Evolutionary conservation across 1,140 invertebrate species (phyloP).

Genomic region (Callitettix versicolor): DNA sequence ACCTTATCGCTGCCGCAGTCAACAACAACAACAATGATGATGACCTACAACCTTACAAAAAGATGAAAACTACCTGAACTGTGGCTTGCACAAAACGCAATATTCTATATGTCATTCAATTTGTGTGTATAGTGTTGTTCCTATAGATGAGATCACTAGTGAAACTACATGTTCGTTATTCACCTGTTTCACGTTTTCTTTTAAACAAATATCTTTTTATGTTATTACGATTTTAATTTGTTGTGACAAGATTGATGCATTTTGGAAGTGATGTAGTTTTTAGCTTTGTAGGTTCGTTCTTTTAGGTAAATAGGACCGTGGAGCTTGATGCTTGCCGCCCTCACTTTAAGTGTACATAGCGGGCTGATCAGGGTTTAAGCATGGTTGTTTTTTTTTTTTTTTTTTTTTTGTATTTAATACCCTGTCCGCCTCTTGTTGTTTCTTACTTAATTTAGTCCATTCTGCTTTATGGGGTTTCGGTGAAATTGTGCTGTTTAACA

Average conservation of each 20-base stretch:
- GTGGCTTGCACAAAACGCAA: not conserved
- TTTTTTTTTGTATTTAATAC: conserved; percentile 15
- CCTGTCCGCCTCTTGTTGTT: not conserved
- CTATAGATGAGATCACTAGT: conserved; percentile 13
- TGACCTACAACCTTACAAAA: conserved; percentile 69
- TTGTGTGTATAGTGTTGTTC: conserved; percentile 17
- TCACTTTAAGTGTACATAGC: conserved; percentile 18
- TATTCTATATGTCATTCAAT: conserved; percentile 9
- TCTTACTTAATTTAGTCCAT: conserved; percentile 7
- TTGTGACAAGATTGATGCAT: conserved; percentile 15
- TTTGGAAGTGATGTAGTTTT: conserved; percentile 10
- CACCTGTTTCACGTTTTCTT: conserved; percentile 8
- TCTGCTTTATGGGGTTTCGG: conserved; percentile 11
- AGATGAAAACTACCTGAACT: conserved; percentile 74
- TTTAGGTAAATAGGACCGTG: conserved; percentile 7
- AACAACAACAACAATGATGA: conserved; percentile 42
- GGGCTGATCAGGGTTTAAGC: conserved; percentile 15
- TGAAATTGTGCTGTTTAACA: not conserved
- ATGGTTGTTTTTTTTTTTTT: too few relatives aligned
- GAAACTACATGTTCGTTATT: conserved; percentile 7
- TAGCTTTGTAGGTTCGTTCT: conserved; percentile 18
- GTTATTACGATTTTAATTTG: conserved; percentile 12
- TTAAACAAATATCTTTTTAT: conserved; percentile 11
- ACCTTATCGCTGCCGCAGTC: conserved; percentile 24
- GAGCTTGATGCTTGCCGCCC: conserved; percentile 2